Evolutionary conservation across 2,797 vertebrate species (phyloP), one percentile per base, ranked within the genome.

Genomic region (Ispidina lecontei): DNA sequence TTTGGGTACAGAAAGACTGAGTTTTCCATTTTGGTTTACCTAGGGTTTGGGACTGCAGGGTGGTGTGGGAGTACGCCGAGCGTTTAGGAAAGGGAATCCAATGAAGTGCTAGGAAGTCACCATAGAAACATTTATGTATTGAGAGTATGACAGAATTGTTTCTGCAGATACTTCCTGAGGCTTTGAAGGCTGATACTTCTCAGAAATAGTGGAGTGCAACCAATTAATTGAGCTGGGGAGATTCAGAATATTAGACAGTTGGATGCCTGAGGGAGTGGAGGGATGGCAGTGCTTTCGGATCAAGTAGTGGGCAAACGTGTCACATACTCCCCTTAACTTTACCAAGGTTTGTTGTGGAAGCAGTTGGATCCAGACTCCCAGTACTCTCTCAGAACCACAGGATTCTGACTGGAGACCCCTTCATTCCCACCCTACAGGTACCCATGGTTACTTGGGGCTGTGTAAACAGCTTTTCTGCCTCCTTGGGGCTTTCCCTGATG

Each of bases 121-220:
- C 94, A 94, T 94, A 94, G 91, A 95, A 96, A 95, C 94, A 91
- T 84, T 91, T 37, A 67, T 81, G 86, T 81, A 44, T 81, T 69
- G 70, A 69, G 39, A 58, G 39, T 52, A 22, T 94, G 94, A 86
- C 47, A 95, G 52, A 84, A 56, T 63, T 90, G 70, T 75, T 93
- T 70, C 47, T 86, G 67, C 70, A 70, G 77, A 52, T 73, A 43
- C 56, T 88, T 94, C 51, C 68, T 63, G 70, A 86, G 63, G 25
- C 46, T 91, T 90, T 84, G 56, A 88, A 76, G 35, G 55, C 35
- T 88, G 56, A 55, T 84, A 15, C 20, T 94, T 84, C 67, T 84
- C 58, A 73, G 49, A 86, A 93, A 78, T 4, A 10, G 44, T 46
- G 43, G 54, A 51, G 10, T 56, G 18, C 49, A 75, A 68, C 23